Conservation (phyloP, 2,888 invertebrate species). For the Pilophorus perplexus region DNA sequence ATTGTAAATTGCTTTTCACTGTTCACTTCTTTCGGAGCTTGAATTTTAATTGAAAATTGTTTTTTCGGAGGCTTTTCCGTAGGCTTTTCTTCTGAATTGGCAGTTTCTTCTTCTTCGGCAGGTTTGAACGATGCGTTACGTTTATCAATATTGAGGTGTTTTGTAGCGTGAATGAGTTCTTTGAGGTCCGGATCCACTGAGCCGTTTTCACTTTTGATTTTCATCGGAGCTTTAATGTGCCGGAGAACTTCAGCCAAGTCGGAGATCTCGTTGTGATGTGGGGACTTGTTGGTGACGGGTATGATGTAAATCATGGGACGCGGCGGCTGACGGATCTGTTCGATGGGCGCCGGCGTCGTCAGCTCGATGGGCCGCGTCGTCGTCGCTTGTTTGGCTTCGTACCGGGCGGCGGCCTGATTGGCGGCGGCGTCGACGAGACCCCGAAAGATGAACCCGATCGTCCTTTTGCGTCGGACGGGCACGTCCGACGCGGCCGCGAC, state of each 20-base stretch:
- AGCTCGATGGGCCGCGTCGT: constrained; percentile 6
- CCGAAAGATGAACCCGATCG: constrained; percentile 46
- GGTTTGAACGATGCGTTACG: constrained; percentile 34
- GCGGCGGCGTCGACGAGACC: constrained; percentile 44
- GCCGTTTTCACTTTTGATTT: constrained; percentile 36
- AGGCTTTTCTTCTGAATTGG: not conserved
- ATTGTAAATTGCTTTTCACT: constrained; percentile 40
- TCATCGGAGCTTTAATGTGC: constrained; percentile 26
- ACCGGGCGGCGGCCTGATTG: constrained; percentile 31
- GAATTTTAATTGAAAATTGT: constrained; percentile 34
- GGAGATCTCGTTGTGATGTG: constrained; percentile 28
- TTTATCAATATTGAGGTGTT: constrained; percentile 36
- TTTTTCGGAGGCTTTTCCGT: constrained; percentile 13
- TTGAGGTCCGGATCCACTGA: constrained; percentile 28
- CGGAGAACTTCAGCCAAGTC: constrained; percentile 34
- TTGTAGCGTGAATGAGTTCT: constrained; percentile 31
- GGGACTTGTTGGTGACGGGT: constrained; percentile 41
- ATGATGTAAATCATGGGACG: constrained; percentile 44
- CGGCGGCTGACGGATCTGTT: constrained; percentile 41
- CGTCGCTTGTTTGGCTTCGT: constrained; percentile 7
- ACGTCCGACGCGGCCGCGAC: constrained; percentile 1
- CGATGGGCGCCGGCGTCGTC: constrained; percentile 26
- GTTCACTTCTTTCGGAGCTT: constrained; percentile 38
- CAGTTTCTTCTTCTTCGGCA: constrained; percentile 9
- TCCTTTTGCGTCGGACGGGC: constrained; percentile 37